Conservation (phyloP, 2,113 vertebrate species). For the Anolis carolinensis region DNA sequence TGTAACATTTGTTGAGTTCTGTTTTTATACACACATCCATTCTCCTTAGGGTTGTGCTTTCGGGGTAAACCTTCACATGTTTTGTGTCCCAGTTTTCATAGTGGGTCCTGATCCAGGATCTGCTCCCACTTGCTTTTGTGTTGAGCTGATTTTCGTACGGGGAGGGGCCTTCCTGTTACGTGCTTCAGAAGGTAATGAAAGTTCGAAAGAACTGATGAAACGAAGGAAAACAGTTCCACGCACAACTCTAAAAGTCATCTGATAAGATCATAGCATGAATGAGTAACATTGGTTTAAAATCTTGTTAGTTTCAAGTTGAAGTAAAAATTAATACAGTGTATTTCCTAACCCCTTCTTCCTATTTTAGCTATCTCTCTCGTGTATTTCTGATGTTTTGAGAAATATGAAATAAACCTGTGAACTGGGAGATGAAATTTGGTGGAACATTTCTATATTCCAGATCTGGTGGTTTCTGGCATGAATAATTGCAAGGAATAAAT, state of each 20-base stretch:
- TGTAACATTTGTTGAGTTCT: background rate
- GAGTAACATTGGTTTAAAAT: background rate
- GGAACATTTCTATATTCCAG: background rate
- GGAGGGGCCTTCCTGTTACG: too few species aligned
- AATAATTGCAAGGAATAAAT: background rate
- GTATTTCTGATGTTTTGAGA: constrained; percentile 28
- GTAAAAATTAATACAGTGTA: background rate
- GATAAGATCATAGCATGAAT: background rate
- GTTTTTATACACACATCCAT: background rate
- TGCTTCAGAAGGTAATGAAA: too few species aligned
- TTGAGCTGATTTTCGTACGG: too few species aligned
- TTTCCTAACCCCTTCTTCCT: constrained; percentile 25
- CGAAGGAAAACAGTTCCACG: too few species aligned
- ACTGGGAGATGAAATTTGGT: background rate
- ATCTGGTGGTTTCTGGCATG: constrained; percentile 22
- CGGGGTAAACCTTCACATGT: too few species aligned
- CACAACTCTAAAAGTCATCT: background rate
- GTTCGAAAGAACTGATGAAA: too few species aligned
- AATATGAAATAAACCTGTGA: constrained; percentile 18
- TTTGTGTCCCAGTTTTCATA: too few species aligned
- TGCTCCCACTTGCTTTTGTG: too few species aligned
- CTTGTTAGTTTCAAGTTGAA: background rate
- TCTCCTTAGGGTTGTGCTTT: too few species aligned
- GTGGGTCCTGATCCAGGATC: too few species aligned
- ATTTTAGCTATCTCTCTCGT: background rate